These are phyloP conservation scores for Lamellibrachia columna DNA, from an alignment of 2,888 invertebrate species.

Conservation along the genomic window DNA sequence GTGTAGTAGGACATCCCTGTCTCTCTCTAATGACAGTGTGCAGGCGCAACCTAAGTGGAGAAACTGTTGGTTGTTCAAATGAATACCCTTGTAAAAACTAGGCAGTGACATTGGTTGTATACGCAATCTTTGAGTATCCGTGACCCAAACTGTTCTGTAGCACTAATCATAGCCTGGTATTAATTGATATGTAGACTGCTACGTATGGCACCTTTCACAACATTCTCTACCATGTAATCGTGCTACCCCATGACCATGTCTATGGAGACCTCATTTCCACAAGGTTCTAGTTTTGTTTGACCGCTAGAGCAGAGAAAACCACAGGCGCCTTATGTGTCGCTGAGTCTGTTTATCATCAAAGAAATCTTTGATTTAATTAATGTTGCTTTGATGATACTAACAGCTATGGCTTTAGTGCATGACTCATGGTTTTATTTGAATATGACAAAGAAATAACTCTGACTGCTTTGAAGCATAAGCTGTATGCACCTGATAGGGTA, in stretches of 20 bases:
- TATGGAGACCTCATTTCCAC: not conserved
- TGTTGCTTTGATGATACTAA: not conserved
- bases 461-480: not conserved
- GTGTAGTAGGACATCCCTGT: not conserved
- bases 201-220: not conserved
- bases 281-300: not conserved
- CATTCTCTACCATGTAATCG: not conserved
- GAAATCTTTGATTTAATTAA: not conserved
- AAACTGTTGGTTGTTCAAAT: not conserved
- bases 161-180: not conserved
- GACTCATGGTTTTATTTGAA: not conserved
- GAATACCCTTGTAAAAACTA: not conserved
- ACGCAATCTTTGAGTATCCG: too few species aligned
- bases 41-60: not conserved
- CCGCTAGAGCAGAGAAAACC: not conserved
- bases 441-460: not conserved
- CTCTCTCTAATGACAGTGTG: not conserved
- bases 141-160: not conserved
- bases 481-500: not conserved
- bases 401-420: not conserved
- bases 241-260: not conserved
- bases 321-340: not conserved
- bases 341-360: not conserved
- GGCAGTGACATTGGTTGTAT: not conserved
- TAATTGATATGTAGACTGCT: not conserved